Evolutionary conservation across 2,888 invertebrate species (phyloP).

Genomic region (Pterobdella sp.): DNA sequence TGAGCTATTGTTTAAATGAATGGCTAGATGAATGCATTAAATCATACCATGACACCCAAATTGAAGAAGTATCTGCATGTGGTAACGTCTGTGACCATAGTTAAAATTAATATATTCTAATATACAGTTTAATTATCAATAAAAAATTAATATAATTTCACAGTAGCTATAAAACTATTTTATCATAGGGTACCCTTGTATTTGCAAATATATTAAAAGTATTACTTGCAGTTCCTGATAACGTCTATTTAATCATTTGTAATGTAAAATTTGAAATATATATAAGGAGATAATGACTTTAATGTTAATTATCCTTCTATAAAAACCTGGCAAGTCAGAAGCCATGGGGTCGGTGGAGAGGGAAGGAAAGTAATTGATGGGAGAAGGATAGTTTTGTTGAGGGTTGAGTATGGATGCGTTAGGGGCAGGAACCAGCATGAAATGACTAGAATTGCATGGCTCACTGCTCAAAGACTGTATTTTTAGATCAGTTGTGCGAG

Average conservation of each 20-base stretch:
- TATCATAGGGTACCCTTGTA: background rate
- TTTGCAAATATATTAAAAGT: background rate
- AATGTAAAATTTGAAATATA: background rate
- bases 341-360: slow-evolving; percentile 44
- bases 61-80: slow-evolving; percentile 47
- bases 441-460: slow-evolving; percentile 12
- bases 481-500: too few species aligned
- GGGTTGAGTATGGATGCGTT: slow-evolving; percentile 26
- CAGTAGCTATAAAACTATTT: background rate
- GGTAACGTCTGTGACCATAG: slow-evolving; percentile 42
- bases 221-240: background rate
- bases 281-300: background rate
- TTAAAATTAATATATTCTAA: too few species aligned
- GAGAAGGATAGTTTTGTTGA: slow-evolving; percentile 25
- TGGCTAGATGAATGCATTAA: background rate
- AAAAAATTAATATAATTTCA: too few species aligned
- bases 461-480: too few species aligned
- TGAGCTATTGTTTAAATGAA: background rate
- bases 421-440: slow-evolving; percentile 25
- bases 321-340: slow-evolving; percentile 41
- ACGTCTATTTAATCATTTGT: background rate
- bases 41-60: slow-evolving; percentile 42
- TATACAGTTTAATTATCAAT: too few species aligned
- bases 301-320: slow-evolving; percentile 36
- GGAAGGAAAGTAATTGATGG: slow-evolving; percentile 42